These are phyloP conservation scores for Lamproptera curius DNA, from an alignment of 2,888 invertebrate genomes.

Conservation along the genomic window DNA sequence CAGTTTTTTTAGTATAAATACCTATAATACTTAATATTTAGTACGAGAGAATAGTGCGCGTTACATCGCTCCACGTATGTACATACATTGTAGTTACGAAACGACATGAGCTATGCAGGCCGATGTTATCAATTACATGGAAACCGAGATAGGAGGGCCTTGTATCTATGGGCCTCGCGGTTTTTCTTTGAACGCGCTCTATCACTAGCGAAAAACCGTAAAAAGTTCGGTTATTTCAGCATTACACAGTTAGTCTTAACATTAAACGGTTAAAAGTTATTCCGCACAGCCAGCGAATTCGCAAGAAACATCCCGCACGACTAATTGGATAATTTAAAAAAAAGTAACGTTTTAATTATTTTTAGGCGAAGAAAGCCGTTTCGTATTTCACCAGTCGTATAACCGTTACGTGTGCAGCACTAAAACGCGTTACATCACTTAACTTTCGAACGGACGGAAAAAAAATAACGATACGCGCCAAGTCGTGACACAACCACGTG, in stretches of 20 bases:
- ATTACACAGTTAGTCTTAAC: too few species aligned
- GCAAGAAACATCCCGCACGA: conserved; percentile 35
- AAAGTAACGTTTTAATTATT: conserved; percentile 28
- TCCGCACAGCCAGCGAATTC: conserved; percentile 35
- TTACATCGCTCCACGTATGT: conserved; percentile 4
- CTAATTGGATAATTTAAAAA: conserved; percentile 37
- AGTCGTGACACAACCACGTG: conserved; percentile 33
- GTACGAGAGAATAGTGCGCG: background rate
- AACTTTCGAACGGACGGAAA: conserved; percentile 25
- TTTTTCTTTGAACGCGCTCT: conserved; percentile 8
- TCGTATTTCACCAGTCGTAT: conserved; percentile 26
- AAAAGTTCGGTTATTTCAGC: conserved; percentile 35
- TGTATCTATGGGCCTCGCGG: conserved; percentile 15
- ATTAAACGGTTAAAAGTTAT: too few species aligned
- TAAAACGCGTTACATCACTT: conserved; percentile 36
- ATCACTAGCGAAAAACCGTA: conserved; percentile 15
- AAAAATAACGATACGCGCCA: conserved; percentile 21
- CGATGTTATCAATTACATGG: conserved; percentile 37
- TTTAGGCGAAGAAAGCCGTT: conserved; percentile 30
- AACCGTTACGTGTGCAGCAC: conserved; percentile 26
- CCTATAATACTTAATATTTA: too few species aligned
- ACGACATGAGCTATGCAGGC: conserved; percentile 6
- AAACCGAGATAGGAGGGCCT: conserved; percentile 41
- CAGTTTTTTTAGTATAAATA: too few species aligned
- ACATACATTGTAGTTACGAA: conserved; percentile 16